Evolutionary conservation across 2,888 invertebrate genomes (phyloP), one percentile per base, ranked within the genome.

Genomic region (Drosophila tanythrix): DNA sequence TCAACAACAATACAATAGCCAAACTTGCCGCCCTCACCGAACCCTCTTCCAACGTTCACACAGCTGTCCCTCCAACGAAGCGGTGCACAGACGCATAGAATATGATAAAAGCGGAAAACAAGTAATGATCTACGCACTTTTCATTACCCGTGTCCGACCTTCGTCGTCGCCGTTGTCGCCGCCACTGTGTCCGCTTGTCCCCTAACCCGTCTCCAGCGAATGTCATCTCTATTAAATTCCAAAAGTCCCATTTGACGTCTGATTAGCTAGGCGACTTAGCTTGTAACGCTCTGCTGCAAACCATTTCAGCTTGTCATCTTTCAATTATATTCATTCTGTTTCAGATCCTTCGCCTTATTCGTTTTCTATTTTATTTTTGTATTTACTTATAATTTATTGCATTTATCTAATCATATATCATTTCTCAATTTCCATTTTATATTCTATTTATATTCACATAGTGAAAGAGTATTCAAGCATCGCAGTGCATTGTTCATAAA

Each of bases 91-190:
- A 52, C 38, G 46, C 63, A 66, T 29, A 74, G 80, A 78, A 76
- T 72, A 70, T 65, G 70, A 74, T 81, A 69, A 74, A 77, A 76
- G 70, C 72, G 73, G 70, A 82, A 76, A 79, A 82, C 71, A 70
- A 69, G 73, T 80, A 82, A 82, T 80, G 76, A 87, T 84, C 70
- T 79, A 89, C 90, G 89, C 88, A 85, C 83, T 85, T 85, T 88
- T 85, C 83, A 85, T 86, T 83, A 65, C 67, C 70, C 59, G 61
- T 81, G 72, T 66, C 65, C 82, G 78, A 78, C 74, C 58, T 74
- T 67, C 70, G 56, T 81, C 67, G 46, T 31, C 25, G 15, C 18
- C n/a, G 50, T 25, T 18, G 25, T 46, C 21, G 27, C 21, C 53
- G 27, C 48, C 27, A n/a, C 48, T n/a, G 10, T 40, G n/a, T 40